A percentile compares a stretch with the other conserved stretches of the same genome.
phyloP scores from a whole-genome alignment of 2,797 vertebrate species.

The Hydrophis major region DNA sequence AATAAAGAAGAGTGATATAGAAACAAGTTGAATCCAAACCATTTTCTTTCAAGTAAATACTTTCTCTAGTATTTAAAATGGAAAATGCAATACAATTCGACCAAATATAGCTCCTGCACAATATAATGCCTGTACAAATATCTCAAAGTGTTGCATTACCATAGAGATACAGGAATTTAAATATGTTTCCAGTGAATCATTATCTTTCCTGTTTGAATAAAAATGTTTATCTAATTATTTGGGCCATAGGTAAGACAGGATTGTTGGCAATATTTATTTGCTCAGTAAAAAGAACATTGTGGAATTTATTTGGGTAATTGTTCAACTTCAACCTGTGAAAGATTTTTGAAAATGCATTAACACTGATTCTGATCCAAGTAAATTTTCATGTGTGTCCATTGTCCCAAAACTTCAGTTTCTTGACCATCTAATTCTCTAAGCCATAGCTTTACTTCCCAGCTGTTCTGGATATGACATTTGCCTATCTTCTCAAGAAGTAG shows the following conservation, averaged over 20 bases:
- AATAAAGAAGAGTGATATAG: constrained; percentile 2
- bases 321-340: background rate
- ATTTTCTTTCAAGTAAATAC: background rate
- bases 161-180: background rate
- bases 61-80: background rate
- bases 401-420: background rate
- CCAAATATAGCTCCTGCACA: background rate
- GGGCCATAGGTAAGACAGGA: background rate
- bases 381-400: background rate
- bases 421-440: background rate
- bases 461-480: background rate
- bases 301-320: background rate
- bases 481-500: background rate
- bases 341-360: background rate
- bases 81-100: background rate
- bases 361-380: background rate
- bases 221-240: background rate
- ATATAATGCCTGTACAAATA: background rate
- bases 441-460: background rate
- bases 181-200: background rate
- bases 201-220: background rate
- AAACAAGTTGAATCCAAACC: constrained; percentile 5
- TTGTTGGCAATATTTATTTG: background rate
- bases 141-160: background rate
- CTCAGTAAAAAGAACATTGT: background rate